Evolutionary conservation across 2,797 vertebrate genomes (phyloP).

Genomic region (Chelidonichthys spinosus): DNA sequence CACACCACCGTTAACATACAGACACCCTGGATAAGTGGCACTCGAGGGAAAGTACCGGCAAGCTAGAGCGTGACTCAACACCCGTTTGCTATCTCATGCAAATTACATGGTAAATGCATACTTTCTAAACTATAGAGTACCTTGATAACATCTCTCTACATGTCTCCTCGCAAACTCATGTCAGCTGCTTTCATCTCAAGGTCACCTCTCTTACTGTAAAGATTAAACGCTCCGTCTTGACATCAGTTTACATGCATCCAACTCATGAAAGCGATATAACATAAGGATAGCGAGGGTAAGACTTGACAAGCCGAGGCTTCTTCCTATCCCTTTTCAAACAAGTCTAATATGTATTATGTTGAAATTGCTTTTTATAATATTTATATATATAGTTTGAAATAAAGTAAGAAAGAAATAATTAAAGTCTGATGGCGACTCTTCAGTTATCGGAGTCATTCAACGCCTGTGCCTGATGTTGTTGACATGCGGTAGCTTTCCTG

Average conservation of each 20-base stretch:
- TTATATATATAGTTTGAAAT: too few relatives aligned
- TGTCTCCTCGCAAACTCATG: not conserved
- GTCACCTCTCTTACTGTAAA: not conserved
- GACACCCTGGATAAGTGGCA: constrained; percentile 28
- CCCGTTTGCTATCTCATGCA: not conserved
- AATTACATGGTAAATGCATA: constrained; percentile 33
- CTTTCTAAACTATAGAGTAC: constrained; percentile 11
- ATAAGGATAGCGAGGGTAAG: too few relatives aligned
- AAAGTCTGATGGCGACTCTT: not conserved
- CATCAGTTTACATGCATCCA: not conserved
- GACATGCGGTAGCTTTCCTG: constrained; percentile 5
- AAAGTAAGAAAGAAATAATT: too few relatives aligned
- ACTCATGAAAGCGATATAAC: not conserved
- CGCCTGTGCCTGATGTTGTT: not conserved
- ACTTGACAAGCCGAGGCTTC: too few relatives aligned
- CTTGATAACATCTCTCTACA: not conserved
- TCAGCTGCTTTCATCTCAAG: too few relatives aligned
- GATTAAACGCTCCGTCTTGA: not conserved
- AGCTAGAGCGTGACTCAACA: constrained; percentile 37
- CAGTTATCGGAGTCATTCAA: not conserved
- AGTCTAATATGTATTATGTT: too few relatives aligned
- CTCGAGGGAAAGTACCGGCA: constrained; percentile 40
- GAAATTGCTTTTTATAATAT: too few relatives aligned
- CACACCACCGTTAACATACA: constrained; percentile 25
- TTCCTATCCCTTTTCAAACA: too few relatives aligned